Conservation (phyloP, 2,888 invertebrate species). For the Lithosia quadra region DNA sequence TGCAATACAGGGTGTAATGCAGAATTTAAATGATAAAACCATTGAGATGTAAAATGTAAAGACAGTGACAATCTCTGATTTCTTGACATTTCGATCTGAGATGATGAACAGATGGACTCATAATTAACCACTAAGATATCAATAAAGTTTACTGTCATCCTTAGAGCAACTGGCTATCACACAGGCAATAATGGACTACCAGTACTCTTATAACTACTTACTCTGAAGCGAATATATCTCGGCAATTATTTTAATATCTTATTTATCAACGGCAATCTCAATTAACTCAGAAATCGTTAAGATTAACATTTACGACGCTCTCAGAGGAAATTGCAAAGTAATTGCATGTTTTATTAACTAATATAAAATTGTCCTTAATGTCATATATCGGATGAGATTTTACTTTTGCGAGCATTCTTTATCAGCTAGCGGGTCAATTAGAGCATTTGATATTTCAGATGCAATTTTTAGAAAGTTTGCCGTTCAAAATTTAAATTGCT, state of each 20-base stretch:
- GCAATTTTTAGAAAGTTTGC: background rate
- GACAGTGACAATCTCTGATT: background rate
- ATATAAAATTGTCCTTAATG: slow-evolving; percentile 47
- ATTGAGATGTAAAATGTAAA: background rate
- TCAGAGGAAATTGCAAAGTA: slow-evolving; percentile 45
- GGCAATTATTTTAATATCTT: slow-evolving; percentile 52
- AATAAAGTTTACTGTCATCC: background rate
- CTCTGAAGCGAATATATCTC: slow-evolving; percentile 32
- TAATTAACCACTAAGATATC: background rate
- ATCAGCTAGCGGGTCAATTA: background rate
- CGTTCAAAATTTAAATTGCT: background rate
- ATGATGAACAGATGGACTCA: background rate
- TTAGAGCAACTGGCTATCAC: background rate
- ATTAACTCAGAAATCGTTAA: slow-evolving; percentile 49
- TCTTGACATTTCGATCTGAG: background rate
- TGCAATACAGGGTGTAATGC: no score
- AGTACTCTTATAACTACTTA: background rate
- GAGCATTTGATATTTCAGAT: background rate
- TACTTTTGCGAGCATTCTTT: slow-evolving; percentile 8
- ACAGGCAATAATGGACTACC: background rate
- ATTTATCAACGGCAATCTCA: slow-evolving; percentile 57
- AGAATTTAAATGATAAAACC: no score
- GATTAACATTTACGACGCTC: slow-evolving; percentile 46
- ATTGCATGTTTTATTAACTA: slow-evolving; percentile 50
- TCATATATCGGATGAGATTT: background rate